Conservation (phyloP, 2,888 invertebrate species). For the Hofmannophila pseudospretella region DNA sequence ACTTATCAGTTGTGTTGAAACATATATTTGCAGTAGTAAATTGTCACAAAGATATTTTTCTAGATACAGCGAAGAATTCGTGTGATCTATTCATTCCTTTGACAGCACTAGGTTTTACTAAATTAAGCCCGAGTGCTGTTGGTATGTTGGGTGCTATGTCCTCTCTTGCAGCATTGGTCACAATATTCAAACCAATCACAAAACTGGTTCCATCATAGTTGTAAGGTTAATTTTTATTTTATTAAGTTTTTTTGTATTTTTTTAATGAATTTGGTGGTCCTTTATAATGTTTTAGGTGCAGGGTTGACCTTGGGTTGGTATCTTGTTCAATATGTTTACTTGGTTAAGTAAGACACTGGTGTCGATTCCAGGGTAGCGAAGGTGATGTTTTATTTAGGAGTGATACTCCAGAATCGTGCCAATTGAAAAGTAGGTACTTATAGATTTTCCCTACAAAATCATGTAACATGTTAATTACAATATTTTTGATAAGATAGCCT, state of each 20-base stretch:
- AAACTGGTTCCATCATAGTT: conserved; percentile 80
- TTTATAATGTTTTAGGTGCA: no score
- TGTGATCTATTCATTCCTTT: conserved; percentile 94
- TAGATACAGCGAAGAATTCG: conserved; percentile 90
- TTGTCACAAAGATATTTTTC: conserved; percentile 81
- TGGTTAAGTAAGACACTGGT: no score
- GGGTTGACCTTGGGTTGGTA: no score
- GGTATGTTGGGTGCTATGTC: conserved; percentile 89
- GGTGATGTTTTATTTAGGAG: no score
- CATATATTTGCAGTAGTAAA: conserved; percentile 44
- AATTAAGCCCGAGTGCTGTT: conserved; percentile 85
- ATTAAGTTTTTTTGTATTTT: conserved; percentile 3
- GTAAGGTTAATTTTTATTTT: conserved; percentile 18
- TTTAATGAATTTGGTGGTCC: no score
- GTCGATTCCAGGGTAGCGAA: no score
- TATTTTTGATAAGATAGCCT: no score
- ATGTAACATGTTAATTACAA: no score
- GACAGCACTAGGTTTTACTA: conserved; percentile 86
- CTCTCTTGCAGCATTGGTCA: conserved; percentile 87
- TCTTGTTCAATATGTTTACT: no score
- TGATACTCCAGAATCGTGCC: no score
- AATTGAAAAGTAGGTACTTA: no score
- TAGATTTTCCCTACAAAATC: no score
- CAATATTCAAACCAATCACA: conserved; percentile 86
- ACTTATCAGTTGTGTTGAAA: conserved; percentile 39